These are phyloP conservation scores for Thunnus albacares DNA, from an alignment of 2,797 vertebrate species.

Conservation along the genomic window DNA sequence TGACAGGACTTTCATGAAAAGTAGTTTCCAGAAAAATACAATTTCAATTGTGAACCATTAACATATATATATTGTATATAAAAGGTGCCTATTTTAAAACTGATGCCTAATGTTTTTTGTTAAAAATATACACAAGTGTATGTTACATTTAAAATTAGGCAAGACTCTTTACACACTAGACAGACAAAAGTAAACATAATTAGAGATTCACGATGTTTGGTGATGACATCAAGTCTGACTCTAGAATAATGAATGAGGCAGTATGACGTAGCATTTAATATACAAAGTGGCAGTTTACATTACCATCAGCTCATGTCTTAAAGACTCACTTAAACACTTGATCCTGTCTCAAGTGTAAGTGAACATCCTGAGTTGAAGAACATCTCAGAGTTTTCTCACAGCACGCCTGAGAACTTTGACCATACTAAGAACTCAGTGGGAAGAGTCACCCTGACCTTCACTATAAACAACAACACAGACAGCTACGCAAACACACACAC, in stretches of 20 bases:
- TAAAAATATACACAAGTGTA: not conserved
- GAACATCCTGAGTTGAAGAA: conserved; percentile 23
- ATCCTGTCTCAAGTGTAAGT: conserved; percentile 5
- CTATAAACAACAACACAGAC: conserved; percentile 60
- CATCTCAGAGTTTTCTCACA: conserved; percentile 65
- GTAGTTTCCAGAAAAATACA: not conserved
- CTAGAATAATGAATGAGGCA: not conserved
- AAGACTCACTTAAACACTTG: not conserved
- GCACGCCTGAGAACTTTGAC: conserved; percentile 43
- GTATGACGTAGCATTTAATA: conserved; percentile 19
- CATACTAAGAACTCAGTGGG: conserved; percentile 43
- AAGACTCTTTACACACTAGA: not conserved
- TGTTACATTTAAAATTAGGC: too few relatives aligned
- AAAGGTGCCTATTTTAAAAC: not conserved
- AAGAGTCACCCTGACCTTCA: conserved; percentile 67
- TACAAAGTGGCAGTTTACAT: conserved; percentile 13
- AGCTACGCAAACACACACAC: conserved; percentile 16
- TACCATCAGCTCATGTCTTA: conserved; percentile 22
- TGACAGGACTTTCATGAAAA: not conserved
- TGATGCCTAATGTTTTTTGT: not conserved
- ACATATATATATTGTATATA: too few relatives aligned
- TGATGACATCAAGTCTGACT: conserved; percentile 3
- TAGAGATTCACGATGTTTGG: not conserved
- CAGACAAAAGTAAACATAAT: not conserved
- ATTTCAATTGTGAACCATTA: not conserved